These are phyloP conservation scores for Stenoptilia bipunctidactyla DNA, from an alignment of 2,888 invertebrate genomes.

Conservation along the genomic window DNA sequence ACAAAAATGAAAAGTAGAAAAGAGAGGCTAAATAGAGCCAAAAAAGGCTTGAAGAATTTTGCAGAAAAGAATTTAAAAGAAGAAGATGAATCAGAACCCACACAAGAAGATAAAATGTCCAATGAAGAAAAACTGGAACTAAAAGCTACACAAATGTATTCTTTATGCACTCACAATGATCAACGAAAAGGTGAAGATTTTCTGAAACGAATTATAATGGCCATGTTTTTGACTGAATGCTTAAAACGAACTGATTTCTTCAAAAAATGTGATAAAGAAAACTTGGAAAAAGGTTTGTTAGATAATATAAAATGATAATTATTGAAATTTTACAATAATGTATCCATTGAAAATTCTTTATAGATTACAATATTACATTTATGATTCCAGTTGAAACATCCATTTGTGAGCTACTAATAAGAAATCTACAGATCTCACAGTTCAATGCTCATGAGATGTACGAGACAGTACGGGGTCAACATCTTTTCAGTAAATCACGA, in stretches of 20 bases:
- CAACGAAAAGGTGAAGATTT: conserved; percentile 76
- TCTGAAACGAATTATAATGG: conserved; percentile 82
- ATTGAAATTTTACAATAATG: too few species aligned
- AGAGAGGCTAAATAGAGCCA: conserved; percentile 48
- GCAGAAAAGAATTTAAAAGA: conserved; percentile 31
- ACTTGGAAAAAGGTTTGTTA: conserved; percentile 3
- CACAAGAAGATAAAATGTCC: conserved; percentile 34
- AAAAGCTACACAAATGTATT: conserved; percentile 64
- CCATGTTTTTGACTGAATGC: conserved; percentile 79
- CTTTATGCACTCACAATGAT: conserved; percentile 76
- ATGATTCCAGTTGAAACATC: conserved; percentile 31
- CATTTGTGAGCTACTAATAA: conserved; percentile 75
- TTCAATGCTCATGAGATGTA: conserved; percentile 90
- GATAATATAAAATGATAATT: too few species aligned
- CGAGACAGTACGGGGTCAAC: conserved; percentile 71
- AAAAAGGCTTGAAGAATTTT: conserved; percentile 39
- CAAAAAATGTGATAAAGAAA: conserved; percentile 24
- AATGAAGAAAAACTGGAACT: conserved; percentile 43
- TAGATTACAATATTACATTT: too few species aligned
- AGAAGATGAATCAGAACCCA: conserved; percentile 34
- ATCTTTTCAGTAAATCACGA: conserved; percentile 66
- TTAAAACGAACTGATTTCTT: conserved; percentile 79
- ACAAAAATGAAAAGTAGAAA: conserved; percentile 53
- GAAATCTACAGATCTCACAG: conserved; percentile 81
- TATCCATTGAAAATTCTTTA: too few species aligned